phyloP scores from a whole-genome alignment of 2,113 vertebrate species.

The Periophthalmodon schlosseri region DNA sequence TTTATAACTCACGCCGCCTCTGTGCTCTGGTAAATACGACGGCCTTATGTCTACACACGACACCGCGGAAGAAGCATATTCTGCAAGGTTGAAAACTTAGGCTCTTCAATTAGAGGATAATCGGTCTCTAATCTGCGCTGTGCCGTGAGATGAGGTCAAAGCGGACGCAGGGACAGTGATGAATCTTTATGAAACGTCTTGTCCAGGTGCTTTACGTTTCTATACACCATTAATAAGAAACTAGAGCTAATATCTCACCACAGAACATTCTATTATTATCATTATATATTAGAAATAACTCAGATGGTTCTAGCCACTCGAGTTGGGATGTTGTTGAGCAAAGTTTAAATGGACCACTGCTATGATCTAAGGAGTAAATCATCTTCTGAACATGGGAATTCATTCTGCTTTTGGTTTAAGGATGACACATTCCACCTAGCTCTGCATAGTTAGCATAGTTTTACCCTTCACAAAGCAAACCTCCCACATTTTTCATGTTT shows the following conservation, averaged over 20 bases:
- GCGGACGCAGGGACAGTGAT: conserved; percentile 75
- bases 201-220: conserved; percentile 52
- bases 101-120: conserved; percentile 76
- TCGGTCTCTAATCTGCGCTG: conserved; percentile 72
- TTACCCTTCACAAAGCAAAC: neutral
- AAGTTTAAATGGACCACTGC: neutral
- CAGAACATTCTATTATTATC: neutral
- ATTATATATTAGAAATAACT: conserved; percentile 18
- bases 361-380: neutral
- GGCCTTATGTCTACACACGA: conserved; percentile 44
- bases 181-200: conserved; percentile 73
- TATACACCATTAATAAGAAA: conserved; percentile 18
- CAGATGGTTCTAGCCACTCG: neutral
- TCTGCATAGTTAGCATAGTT: neutral
- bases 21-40: conserved; percentile 16
- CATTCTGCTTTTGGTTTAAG: neutral
- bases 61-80: conserved; percentile 50
- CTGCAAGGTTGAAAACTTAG: conserved; percentile 71
- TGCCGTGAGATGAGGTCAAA: conserved; percentile 76
- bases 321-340: neutral
- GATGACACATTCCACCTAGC: neutral
- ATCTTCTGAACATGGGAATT: neutral
- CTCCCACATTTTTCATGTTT: neutral
- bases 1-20: conserved; percentile 23
- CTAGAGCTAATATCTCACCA: neutral